These are phyloP conservation scores for Cydia amplana DNA, from an alignment of 1,140 invertebrate genomes.

Conservation along the genomic window DNA sequence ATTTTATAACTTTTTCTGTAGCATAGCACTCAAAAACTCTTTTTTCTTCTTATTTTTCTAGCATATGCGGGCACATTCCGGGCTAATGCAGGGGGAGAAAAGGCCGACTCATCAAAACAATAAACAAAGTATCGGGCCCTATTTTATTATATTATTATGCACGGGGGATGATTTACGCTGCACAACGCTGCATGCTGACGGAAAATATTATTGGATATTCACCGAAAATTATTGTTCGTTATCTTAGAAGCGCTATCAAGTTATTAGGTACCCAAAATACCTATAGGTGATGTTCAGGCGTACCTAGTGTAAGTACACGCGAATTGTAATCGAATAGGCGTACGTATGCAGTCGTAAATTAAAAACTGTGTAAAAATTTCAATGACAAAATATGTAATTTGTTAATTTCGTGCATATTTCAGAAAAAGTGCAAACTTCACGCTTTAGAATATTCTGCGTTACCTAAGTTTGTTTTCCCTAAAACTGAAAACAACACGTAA, in stretches of 20 bases:
- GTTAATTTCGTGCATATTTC: too few species aligned
- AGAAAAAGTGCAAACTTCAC: too few species aligned
- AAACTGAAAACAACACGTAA: slow-evolving; percentile 18
- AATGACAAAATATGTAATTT: too few species aligned
- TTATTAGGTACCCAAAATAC: too few species aligned
- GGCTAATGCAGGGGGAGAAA: slow-evolving; percentile 58
- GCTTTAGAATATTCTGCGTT: too few species aligned
- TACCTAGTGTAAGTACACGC: too few species aligned
- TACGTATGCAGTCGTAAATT: background rate
- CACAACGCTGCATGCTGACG: slow-evolving; percentile 47
- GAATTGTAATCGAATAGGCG: background rate
- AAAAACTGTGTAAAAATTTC: too few species aligned
- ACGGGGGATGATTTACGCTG: slow-evolving; percentile 75
- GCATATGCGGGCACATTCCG: slow-evolving; percentile 64
- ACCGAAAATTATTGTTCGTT: background rate
- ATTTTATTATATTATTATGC: slow-evolving; percentile 79
- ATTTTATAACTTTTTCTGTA: slow-evolving; percentile 8
- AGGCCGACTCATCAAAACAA: slow-evolving; percentile 79
- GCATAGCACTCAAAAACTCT: slow-evolving; percentile 33
- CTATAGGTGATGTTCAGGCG: background rate
- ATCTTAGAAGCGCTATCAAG: background rate
- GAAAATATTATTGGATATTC: slow-evolving; percentile 23
- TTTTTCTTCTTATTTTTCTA: slow-evolving; percentile 54
- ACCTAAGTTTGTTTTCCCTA: slow-evolving; percentile 40
- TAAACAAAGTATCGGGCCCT: slow-evolving; percentile 78